phyloP scores from a whole-genome alignment of 2,888 invertebrate genomes.

The Nasonovia ribisnigri region DNA sequence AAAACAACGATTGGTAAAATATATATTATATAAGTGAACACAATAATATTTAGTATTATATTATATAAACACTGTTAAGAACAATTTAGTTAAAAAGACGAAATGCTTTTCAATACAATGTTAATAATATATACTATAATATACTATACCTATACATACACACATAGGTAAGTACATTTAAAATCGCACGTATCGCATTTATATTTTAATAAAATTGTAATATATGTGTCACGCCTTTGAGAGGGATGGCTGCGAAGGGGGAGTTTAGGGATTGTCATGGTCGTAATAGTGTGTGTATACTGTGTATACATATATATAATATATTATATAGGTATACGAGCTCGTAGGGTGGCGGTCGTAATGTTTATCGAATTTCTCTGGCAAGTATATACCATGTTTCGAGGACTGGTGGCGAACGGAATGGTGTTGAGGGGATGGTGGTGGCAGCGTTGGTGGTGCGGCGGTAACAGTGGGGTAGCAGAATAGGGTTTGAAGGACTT shows the following conservation, averaged over 20 bases:
- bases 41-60: background rate
- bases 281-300: background rate
- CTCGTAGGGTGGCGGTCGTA: background rate
- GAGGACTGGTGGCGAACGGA: background rate
- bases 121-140: background rate
- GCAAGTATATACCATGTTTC: background rate
- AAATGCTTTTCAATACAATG: background rate
- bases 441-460: background rate
- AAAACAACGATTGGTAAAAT: background rate
- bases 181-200: background rate
- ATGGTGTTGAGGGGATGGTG: background rate
- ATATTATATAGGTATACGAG: background rate
- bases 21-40: background rate
- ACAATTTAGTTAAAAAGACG: background rate
- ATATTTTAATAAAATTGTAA: background rate
- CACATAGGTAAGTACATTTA: background rate
- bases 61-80: background rate
- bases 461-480: background rate
- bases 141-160: background rate
- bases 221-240: background rate
- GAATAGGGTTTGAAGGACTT: slow-evolving; percentile 19
- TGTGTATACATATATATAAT: background rate
- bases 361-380: slow-evolving; percentile 41
- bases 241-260: background rate
- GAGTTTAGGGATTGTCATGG: slow-evolving; percentile 5